phyloP scores from a whole-genome alignment of 2,797 vertebrate species.

The Podargus strigoides region DNA sequence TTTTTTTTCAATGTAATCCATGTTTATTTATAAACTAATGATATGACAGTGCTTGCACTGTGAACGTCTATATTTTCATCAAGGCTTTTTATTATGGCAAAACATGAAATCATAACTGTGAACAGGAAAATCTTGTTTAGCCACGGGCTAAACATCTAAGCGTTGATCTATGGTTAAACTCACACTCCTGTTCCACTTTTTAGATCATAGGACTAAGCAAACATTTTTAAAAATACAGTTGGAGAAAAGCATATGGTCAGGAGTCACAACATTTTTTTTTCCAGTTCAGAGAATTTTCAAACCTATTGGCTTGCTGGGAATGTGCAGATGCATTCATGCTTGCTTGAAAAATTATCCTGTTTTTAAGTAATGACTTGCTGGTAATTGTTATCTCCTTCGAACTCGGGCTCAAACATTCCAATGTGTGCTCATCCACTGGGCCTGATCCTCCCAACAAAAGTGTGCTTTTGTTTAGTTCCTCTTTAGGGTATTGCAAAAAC shows the following conservation, averaged over 20 bases:
- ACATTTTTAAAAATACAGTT: not conserved
- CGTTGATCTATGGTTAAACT: not conserved
- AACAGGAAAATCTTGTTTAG: constrained; percentile 39
- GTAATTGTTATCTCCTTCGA: constrained; percentile 2
- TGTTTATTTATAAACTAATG: constrained; percentile 6
- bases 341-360: constrained; percentile 22
- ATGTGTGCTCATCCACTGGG: not conserved
- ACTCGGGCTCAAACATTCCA: not conserved
- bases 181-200: not conserved
- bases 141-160: not conserved
- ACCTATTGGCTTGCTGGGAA: constrained; percentile 10
- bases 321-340: not conserved
- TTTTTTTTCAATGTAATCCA: not conserved
- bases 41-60: not conserved
- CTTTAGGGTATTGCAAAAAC: fast-evolving
- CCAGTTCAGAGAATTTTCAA: not conserved
- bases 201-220: not conserved
- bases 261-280: not conserved
- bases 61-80: not conserved
- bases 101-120: not conserved
- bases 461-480: not conserved
- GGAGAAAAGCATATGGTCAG: not conserved
- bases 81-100: not conserved
- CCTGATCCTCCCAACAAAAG: not conserved
- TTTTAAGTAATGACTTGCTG: constrained; percentile 34